Percentiles rank a stretch among this genome's conserved stretches.
Evolutionary conservation across 2,113 vertebrate genomes (phyloP).

Genomic region (Bubo blakistoni): DNA sequence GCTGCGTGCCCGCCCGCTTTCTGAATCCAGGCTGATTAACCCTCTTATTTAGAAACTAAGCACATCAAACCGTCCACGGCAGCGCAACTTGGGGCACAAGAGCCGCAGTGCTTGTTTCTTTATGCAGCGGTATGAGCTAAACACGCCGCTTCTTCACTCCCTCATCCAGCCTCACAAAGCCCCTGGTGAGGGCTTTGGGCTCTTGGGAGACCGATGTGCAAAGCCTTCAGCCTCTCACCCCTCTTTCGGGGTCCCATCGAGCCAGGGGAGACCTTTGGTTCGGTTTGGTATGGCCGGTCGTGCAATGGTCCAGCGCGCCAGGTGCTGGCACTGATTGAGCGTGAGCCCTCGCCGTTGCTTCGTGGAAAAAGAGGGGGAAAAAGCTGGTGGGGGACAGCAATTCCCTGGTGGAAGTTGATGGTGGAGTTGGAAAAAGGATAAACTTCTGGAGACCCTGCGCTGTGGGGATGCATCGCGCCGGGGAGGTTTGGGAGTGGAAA

Average conservation of each 20-base stretch:
- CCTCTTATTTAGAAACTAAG: no score
- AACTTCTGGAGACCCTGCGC: neutral
- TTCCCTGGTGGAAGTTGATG: neutral
- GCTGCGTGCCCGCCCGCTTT: neutral
- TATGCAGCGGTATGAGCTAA: neutral
- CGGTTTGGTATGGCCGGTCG: neutral
- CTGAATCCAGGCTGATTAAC: rapidly evolving
- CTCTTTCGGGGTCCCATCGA: neutral
- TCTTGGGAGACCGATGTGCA: neutral
- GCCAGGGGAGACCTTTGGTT: rapidly evolving
- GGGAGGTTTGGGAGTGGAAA: neutral
- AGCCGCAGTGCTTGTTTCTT: neutral
- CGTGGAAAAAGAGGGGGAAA: neutral
- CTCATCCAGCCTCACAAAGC: neutral
- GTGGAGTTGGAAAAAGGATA: neutral
- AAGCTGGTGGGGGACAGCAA: neutral
- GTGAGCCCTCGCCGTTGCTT: neutral
- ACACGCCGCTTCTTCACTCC: neutral
- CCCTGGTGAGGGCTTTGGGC: neutral
- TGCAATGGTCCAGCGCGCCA: neutral
- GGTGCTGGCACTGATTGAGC: neutral
- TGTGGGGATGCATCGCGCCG: rapidly evolving
- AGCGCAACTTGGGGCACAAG: neutral
- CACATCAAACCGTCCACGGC: neutral
- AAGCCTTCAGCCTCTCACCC: neutral